A percentile compares a stretch with the other conserved stretches of the same genome.
Evolutionary conservation across 2,113 vertebrate species (phyloP).

Genomic region (Lophotis ruficrista): DNA sequence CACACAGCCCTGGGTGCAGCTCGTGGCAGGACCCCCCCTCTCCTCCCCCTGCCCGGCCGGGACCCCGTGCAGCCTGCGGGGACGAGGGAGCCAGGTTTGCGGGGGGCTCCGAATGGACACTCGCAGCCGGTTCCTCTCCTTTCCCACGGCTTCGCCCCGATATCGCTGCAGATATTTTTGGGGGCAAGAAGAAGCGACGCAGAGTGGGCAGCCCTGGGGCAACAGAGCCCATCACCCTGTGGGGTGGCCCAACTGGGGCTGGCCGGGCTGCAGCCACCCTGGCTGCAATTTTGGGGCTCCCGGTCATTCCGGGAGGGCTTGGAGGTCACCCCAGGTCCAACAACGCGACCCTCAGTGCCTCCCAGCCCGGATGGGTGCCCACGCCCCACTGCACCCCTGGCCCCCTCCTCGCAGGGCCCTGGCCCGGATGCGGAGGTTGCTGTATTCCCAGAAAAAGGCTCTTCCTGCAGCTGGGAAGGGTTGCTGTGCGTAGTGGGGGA

Average conservation of each 20-base stretch:
- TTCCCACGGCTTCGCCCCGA: background rate
- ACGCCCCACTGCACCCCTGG: background rate
- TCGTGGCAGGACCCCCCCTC: background rate
- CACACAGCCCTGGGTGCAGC: background rate
- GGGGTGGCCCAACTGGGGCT: accelerated
- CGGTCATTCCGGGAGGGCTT: accelerated
- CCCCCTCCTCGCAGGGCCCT: too few species aligned
- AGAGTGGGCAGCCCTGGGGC: background rate
- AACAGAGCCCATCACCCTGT: accelerated
- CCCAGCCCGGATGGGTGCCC: background rate
- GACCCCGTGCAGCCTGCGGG: background rate
- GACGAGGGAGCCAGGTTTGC: accelerated
- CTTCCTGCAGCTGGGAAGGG: background rate
- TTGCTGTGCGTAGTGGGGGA: accelerated
- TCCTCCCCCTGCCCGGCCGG: background rate
- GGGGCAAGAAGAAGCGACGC: background rate
- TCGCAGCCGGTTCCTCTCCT: background rate
- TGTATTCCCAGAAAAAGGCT: background rate
- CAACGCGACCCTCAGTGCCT: too few species aligned
- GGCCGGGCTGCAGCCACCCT: background rate
- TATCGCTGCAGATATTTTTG: accelerated
- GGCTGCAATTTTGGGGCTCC: background rate
- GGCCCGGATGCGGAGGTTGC: too few species aligned
- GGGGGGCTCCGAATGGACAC: background rate
- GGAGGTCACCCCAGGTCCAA: background rate